Evolutionary conservation across 2,797 vertebrate species (phyloP).

Genomic region (Craterocephalus amniculus): DNA sequence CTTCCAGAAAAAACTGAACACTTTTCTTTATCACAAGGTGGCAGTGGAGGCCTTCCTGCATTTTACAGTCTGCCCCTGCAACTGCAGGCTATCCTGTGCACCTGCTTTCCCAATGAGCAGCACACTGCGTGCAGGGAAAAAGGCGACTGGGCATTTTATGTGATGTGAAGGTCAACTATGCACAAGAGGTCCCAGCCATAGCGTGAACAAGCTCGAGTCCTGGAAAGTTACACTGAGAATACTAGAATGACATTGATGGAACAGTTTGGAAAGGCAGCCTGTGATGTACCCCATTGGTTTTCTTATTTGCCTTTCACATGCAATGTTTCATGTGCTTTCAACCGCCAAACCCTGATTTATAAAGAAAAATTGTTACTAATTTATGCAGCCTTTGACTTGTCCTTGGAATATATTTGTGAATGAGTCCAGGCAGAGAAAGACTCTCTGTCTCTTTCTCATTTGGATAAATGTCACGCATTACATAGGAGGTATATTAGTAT

Average conservation of each 20-base stretch:
- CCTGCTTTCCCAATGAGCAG: slow-evolving; percentile 41
- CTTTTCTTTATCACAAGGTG: slow-evolving; percentile 49
- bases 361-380: not conserved
- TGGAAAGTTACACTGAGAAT: not conserved
- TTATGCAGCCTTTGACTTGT: slow-evolving; percentile 53
- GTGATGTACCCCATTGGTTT: not conserved
- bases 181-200: not conserved
- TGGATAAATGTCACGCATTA: slow-evolving; percentile 63
- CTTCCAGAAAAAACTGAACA: not conserved
- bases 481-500: slow-evolving; percentile 35
- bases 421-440: slow-evolving; percentile 37
- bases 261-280: not conserved
- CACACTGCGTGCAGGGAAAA: slow-evolving; percentile 5
- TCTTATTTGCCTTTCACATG: not conserved
- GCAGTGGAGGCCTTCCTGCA: slow-evolving; percentile 46
- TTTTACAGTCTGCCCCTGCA: not conserved
- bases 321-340: slow-evolving; percentile 4
- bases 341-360: not conserved
- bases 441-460: slow-evolving; percentile 39
- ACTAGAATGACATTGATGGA: not conserved
- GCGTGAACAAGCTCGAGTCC: not conserved
- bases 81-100: slow-evolving; percentile 19
- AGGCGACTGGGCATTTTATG: slow-evolving; percentile 24
- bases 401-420: slow-evolving; percentile 75
- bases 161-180: slow-evolving; percentile 45